Evolutionary conservation across 2,797 vertebrate genomes (phyloP), one percentile per base, ranked within the genome.

Genomic region (Platalea minor): DNA sequence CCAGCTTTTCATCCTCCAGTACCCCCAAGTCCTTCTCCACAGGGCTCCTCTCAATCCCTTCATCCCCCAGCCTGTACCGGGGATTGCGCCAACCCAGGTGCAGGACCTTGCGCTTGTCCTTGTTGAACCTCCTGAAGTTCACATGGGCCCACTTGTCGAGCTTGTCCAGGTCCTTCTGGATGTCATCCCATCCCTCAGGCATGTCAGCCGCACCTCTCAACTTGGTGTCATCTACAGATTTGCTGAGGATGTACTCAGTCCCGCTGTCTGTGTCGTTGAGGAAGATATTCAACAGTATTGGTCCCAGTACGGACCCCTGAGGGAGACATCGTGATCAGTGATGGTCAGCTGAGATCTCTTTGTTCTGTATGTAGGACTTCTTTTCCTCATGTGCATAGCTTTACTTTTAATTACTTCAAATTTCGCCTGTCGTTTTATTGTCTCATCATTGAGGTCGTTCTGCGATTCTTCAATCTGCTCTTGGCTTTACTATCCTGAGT

Each of bases 201-300:
- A 1, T 39, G 64, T 56, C 13, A 10, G 1, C 64, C 0, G 3
- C 11, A 61, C 41, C 25, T 26, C 46, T 51, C 23, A 35, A 17
- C 12, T 76, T 56, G 25, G 5, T 76, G 28, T 51, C 4, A 3
- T 28, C 15, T 74, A 18, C 59, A 80, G 5, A 37, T 2, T 65
- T 65, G 16, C 33, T 25, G 69, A 53, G 16, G 39, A 17, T 46
- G 7, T 7, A 14, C 25, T 63, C 0, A 0, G 33, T 82, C 39
- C n/a, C 24, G 20, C 35, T 18, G 18, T 51, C 5, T 37, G 0
- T 74, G 33, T 23, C 6, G 31, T 8, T 33, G 13, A 16, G 50
- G 19, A 77, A 51, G 37, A 5, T 64, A 20, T 4, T 43, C 16
- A 70, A 57, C 33, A 37, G 31, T 37, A 28, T 15, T 77, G 31